These are phyloP conservation scores for Ovis canadensis DNA, from an alignment of 2,113 vertebrate genomes.

Conservation along the genomic window DNA sequence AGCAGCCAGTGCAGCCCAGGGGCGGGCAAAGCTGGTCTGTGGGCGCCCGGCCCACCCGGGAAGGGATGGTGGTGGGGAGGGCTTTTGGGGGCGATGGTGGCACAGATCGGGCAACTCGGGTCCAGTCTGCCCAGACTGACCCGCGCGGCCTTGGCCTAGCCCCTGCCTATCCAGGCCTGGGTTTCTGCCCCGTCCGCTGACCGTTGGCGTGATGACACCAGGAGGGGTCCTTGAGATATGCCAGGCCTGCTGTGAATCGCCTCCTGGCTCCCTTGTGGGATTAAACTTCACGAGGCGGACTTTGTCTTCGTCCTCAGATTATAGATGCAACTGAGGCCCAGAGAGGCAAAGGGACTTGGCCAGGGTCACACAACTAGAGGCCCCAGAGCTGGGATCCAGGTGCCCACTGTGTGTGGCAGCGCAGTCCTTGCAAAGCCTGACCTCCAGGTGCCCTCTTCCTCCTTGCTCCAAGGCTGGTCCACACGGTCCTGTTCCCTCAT, in stretches of 20 bases:
- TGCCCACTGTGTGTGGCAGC: rapidly evolving
- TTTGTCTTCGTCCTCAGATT: not conserved
- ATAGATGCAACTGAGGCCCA: not conserved
- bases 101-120: rapidly evolving
- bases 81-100: rapidly evolving
- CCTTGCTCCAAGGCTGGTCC: not conserved
- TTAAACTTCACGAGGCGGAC: not conserved
- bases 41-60: rapidly evolving
- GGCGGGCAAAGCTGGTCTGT: not conserved
- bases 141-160: not conserved
- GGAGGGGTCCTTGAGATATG: too few relatives aligned
- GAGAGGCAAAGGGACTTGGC: not conserved
- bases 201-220: rapidly evolving
- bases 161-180: rapidly evolving
- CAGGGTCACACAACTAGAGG: not conserved
- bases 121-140: not conserved
- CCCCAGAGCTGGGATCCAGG: rapidly evolving
- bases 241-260: not conserved
- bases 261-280: rapidly evolving
- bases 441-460: not conserved
- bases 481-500: not conserved
- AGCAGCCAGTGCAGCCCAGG: not conserved
- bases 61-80: not conserved
- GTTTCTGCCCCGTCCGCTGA: rapidly evolving
- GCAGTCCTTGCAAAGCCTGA: not conserved